Percentiles rank a stretch among this genome's conserved stretches.
Evolutionary conservation across 1,140 invertebrate genomes (phyloP).

Genomic region (Galendromus occidentalis): DNA sequence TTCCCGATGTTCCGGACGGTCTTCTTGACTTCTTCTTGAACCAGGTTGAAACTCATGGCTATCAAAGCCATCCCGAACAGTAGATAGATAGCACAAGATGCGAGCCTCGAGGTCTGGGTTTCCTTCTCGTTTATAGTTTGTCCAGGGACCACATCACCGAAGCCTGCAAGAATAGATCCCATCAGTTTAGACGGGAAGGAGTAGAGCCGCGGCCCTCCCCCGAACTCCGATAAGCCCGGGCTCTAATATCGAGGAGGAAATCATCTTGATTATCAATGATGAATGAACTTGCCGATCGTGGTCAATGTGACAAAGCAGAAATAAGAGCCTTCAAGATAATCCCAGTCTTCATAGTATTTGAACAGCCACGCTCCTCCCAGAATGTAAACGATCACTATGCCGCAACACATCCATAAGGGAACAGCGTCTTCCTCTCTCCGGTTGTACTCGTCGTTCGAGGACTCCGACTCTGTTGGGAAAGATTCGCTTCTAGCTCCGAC

Average conservation of each 20-base stretch:
- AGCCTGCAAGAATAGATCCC: slow-evolving; percentile 32
- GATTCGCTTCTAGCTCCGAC: too few species aligned
- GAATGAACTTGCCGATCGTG: slow-evolving; percentile 46
- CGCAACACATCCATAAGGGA: slow-evolving; percentile 60
- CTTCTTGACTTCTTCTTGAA: slow-evolving; percentile 33
- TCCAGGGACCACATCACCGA: slow-evolving; percentile 79
- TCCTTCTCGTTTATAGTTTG: slow-evolving; percentile 31
- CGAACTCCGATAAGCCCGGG: too few species aligned
- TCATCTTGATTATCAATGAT: too few species aligned
- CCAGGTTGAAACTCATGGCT: slow-evolving; percentile 96
- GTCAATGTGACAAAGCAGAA: slow-evolving; percentile 90
- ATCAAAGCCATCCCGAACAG: slow-evolving; percentile 88
- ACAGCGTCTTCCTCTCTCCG: slow-evolving; percentile 16
- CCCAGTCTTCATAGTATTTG: slow-evolving; percentile 57
- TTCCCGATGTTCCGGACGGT: slow-evolving; percentile 30
- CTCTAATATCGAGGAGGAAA: too few species aligned
- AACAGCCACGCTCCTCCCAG: slow-evolving; percentile 76
- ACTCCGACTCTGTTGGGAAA: not conserved
- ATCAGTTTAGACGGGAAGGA: too few species aligned
- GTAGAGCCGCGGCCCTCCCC: too few species aligned
- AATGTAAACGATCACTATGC: slow-evolving; percentile 72
- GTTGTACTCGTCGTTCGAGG: not conserved
- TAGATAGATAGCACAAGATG: slow-evolving; percentile 73
- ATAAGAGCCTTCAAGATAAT: slow-evolving; percentile 68
- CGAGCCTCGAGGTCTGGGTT: slow-evolving; percentile 23